Conservation (phyloP, 2,113 vertebrate species). For the Gymnobelideus leadbeateri region DNA sequence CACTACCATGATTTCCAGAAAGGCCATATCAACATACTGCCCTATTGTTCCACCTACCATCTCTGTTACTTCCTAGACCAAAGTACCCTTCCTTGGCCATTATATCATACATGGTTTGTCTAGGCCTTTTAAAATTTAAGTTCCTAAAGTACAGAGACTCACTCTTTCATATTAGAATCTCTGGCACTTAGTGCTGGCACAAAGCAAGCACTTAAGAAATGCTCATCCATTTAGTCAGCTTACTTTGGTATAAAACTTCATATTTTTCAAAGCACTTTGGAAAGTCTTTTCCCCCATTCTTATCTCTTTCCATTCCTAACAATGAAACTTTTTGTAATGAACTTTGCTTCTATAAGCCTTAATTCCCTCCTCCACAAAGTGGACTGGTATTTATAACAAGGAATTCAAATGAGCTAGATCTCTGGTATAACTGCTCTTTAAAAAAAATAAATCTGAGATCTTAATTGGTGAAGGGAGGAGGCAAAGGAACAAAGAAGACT, state of each 20-base stretch:
- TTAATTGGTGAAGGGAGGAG: not conserved
- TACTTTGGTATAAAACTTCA: constrained; percentile 2
- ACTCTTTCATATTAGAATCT: not conserved
- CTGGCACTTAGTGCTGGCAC: not conserved
- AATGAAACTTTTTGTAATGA: not conserved
- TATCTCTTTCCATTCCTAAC: not conserved
- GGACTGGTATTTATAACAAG: not conserved
- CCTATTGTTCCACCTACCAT: not conserved
- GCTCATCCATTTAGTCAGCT: not conserved
- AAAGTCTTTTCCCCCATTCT: not conserved
- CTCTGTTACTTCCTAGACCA: not conserved
- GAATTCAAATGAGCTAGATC: not conserved
- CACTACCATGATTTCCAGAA: not conserved
- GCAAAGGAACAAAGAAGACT: not conserved
- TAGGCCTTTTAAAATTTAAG: not conserved
- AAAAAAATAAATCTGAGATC: not conserved
- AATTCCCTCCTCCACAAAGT: not conserved
- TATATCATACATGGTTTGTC: not conserved
- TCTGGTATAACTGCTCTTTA: not conserved
- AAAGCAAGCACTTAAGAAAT: not conserved
- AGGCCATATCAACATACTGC: not conserved
- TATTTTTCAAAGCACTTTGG: constrained; percentile 23
- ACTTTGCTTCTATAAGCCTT: not conserved
- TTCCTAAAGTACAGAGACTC: not conserved
- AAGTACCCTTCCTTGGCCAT: not conserved